Evolutionary conservation across 2,888 invertebrate genomes (phyloP), one percentile per base, ranked within the genome.

Genomic region (Agrotis exclamationis): DNA sequence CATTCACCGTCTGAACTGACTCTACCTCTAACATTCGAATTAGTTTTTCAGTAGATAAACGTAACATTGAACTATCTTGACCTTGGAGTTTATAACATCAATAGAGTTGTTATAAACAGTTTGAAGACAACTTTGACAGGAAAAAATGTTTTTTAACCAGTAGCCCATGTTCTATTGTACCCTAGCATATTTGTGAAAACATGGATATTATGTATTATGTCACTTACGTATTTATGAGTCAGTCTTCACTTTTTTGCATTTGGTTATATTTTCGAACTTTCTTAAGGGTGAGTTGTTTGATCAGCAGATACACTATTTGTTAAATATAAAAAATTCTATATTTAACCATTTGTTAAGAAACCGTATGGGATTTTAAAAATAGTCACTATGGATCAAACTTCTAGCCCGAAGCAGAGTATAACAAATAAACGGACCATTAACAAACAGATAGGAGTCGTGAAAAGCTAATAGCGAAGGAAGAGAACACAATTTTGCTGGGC

Each of bases 401-500:
- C 28, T 28, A 5, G 28, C 5, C 28, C 28, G 3, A n/a, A 14
- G 33, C 28, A 28, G 54, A n/a, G 54, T 11, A 54, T n/a, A 28
- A 28, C 33, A n/a, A n/a, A n/a, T 11, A 56, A n/a, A 33, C 5
- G 33, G n/a, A 1, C 56, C 6, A 33, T 63, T 24, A 33, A 33
- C 9, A 60, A 63, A 63, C 60, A 71, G 18, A 58, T 58, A 54
- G 56, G 24, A 69, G 44, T 47, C 59, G 39, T 58, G 60, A 56
- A 74, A 77, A 76, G 58, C 58, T 72, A 59, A 59, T 68, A 65
- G 54, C 24, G 54, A 60, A 56, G 64, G 58, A 66, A 76, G 62
- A 74, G 64, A 82, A 71, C 75, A 83, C 80, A 82, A 85, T 63
- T 63, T 79, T 75, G 85, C 74, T 79, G 80, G 78, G 82, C 79